Conservation (phyloP, 2,113 vertebrate genomes). For the Apodemus speciosus region DNA sequence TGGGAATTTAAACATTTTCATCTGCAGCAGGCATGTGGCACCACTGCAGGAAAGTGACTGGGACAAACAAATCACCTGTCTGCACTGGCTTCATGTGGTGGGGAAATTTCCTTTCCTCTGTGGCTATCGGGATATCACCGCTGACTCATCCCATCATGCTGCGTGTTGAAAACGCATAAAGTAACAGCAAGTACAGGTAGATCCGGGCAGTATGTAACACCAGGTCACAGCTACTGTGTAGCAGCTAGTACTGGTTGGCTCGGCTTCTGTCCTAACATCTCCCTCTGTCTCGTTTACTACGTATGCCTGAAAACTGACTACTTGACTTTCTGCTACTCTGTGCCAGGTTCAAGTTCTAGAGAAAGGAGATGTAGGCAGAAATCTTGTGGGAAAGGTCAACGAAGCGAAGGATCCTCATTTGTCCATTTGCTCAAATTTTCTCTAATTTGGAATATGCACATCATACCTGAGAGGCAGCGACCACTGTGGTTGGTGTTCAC, state of each 20-base stretch:
- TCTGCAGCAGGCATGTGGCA: background rate
- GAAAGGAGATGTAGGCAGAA: background rate
- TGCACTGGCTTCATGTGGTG: background rate
- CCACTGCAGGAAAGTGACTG: too few species aligned
- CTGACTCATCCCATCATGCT: background rate
- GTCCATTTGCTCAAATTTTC: background rate
- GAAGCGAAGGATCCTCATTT: background rate
- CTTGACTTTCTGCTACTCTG: background rate
- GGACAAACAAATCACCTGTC: background rate
- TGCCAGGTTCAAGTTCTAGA: background rate
- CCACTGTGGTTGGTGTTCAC: background rate
- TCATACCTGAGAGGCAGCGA: background rate
- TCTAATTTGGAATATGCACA: background rate
- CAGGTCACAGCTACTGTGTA: background rate
- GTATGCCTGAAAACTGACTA: background rate
- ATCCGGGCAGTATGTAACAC: too few species aligned
- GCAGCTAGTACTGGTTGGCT: background rate
- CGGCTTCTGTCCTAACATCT: background rate
- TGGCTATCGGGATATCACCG: background rate
- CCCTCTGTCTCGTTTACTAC: background rate
- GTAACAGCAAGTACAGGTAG: background rate
- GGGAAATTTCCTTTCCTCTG: too few species aligned
- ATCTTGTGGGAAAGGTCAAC: background rate
- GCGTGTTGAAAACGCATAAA: background rate
- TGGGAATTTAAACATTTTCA: background rate